Evolutionary conservation across 2,888 invertebrate species (phyloP).

Genomic region (Lathronympha strigana): DNA sequence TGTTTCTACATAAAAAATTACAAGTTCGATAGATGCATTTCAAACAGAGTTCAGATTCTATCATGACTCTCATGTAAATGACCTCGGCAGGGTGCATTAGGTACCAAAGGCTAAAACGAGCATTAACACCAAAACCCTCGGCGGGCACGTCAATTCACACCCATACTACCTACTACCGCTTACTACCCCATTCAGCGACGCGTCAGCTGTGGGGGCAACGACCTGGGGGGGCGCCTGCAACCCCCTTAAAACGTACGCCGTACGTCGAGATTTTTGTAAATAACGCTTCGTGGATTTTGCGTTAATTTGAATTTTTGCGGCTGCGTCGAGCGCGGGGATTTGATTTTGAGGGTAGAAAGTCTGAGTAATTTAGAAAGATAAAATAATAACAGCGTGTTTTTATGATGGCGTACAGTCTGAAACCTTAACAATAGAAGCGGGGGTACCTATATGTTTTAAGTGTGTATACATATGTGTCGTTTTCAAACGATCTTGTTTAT

Average conservation of each 20-base stretch:
- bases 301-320: conserved; percentile 34
- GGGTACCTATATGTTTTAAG: too few relatives aligned
- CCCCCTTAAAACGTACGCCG: conserved; percentile 31
- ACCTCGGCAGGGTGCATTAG: conserved; percentile 4
- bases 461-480: too few relatives aligned
- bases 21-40: neutral
- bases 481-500: too few relatives aligned
- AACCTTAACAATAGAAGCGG: too few relatives aligned
- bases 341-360: conserved; percentile 11
- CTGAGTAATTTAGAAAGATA: neutral
- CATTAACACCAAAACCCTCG: conserved; percentile 14
- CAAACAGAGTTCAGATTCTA: neutral
- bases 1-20: neutral
- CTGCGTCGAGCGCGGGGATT: neutral
- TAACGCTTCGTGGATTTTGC: conserved; percentile 29
- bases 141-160: conserved; percentile 30
- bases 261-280: conserved; percentile 39
- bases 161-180: conserved; percentile 29
- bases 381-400: too few relatives aligned
- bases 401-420: too few relatives aligned
- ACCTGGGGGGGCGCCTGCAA: conserved; percentile 22
- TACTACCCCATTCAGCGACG: conserved; percentile 42
- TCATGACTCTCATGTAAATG: neutral
- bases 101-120: conserved; percentile 20
- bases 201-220: conserved; percentile 42